Evolutionary conservation across 2,888 invertebrate species (phyloP), one percentile per base, ranked within the genome.

Genomic region (Lochmaea capreae): DNA sequence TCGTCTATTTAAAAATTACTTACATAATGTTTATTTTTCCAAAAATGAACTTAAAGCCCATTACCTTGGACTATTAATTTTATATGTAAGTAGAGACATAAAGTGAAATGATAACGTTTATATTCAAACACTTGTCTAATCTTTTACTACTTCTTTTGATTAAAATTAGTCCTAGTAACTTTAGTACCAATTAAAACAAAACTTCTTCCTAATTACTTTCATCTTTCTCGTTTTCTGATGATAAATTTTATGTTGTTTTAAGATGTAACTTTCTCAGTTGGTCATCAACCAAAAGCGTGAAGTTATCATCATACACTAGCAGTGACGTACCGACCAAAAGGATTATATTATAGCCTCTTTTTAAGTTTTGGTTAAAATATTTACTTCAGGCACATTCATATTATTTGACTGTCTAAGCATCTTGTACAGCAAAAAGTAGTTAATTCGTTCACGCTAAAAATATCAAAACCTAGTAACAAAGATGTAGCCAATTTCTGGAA

Each of bases 141-240:
- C 54, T 54, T 16, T 54, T 8, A 54, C 16, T 54, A 54, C 54
- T 18, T 54, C 54, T 54, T 54, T 54, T 54, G 54, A 16, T 18
- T 10, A 18, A 54, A 54, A 54, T 54, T 16, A 54, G 54, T 18
- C 54, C 18, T 18, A 54, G 54, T 18, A 54, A 54, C 54, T 54
- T 54, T 54, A 54, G 54, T 54, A 54, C 54, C 54, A 54, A 54
- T 54, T 18, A 54, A 16, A 54, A 54, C 54, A 54, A 54, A 54
- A 54, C 54, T 54, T 54, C n/a, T 16, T 54, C 54, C 6, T 54
- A 54, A 54, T 54, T 54, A 16, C 10, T 10, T 54, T 54, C 54
- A 54, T 54, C 54, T 54, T 16, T 18, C 54, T 54, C 18, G 54
- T 10, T 54, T 18, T 9, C 18, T 54, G 16, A 54, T 54, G 54